Percentiles rank a stretch among this genome's conserved stretches.
Evolutionary conservation across 2,113 vertebrate genomes (phyloP).

Genomic region (Brienomyrus longianalis): DNA sequence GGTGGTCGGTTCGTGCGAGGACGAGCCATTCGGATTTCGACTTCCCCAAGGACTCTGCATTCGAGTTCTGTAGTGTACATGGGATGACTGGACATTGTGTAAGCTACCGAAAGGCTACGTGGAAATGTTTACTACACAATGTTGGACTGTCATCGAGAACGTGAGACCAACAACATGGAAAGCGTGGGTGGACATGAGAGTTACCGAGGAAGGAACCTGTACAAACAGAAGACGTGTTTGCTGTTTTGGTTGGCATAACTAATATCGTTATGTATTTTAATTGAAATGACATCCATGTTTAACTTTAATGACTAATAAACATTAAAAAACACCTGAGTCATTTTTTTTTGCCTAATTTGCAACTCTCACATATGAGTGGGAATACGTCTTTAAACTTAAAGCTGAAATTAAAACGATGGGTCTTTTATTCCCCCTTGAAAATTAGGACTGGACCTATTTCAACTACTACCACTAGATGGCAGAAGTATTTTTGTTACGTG

Average conservation of each 20-base stretch:
- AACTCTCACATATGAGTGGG: not conserved
- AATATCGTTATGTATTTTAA: not conserved
- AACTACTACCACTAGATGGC: constrained; percentile 19
- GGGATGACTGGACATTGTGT: not conserved
- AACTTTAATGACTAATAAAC: not conserved
- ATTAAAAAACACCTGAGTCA: not conserved
- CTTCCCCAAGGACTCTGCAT: not conserved
- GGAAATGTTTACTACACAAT: not conserved
- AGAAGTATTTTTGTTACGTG: not conserved
- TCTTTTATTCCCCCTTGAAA: not conserved
- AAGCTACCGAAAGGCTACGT: not conserved
- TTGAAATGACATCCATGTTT: not conserved
- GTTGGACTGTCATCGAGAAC: not conserved
- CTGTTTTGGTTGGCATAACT: not conserved
- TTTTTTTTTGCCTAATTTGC: not conserved
- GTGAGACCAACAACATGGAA: not conserved
- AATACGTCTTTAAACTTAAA: not conserved
- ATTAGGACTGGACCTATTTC: not conserved
- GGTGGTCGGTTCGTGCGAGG: constrained; percentile 63
- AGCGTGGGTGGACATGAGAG: not conserved
- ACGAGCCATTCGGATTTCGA: constrained; percentile 28
- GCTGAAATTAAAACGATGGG: not conserved
- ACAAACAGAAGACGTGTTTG: not conserved
- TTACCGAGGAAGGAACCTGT: not conserved
- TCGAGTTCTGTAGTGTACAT: not conserved